These are phyloP conservation scores for Pseudococcus jackbeardsleyi DNA, from an alignment of 2,888 invertebrate genomes.

Conservation along the genomic window DNA sequence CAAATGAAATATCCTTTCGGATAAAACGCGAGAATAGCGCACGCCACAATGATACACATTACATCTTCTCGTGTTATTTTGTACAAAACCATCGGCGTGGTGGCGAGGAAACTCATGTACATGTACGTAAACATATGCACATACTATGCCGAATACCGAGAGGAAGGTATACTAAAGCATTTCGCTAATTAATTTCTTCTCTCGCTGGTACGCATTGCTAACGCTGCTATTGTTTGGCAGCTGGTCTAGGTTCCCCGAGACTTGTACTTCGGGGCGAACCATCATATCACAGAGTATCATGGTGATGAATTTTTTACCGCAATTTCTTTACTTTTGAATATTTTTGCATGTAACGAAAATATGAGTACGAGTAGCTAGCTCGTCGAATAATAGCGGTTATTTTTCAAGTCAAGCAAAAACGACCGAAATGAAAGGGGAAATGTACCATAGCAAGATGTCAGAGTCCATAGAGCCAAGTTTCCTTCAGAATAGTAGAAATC, in stretches of 20 bases:
- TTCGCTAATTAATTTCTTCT: constrained; percentile 17
- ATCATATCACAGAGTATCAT: not conserved
- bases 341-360: not conserved
- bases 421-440: not conserved
- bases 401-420: not conserved
- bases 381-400: not conserved
- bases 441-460: not conserved
- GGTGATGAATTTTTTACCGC: constrained; percentile 17
- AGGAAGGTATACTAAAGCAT: not conserved
- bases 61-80: not conserved
- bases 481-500: not conserved
- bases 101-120: no score
- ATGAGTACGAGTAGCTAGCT: not conserved
- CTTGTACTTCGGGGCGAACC: not conserved
- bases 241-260: not conserved
- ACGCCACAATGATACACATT: not conserved
- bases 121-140: not conserved
- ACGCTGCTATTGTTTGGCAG: not conserved
- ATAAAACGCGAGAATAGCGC: not conserved
- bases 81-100: no score
- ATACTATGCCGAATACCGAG: not conserved
- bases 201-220: not conserved
- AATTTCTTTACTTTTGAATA: not conserved
- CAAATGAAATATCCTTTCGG: constrained; percentile 31
- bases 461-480: not conserved